Conservation (phyloP, 2,113 vertebrate species). For the Phalacrocorax brasilianus region DNA sequence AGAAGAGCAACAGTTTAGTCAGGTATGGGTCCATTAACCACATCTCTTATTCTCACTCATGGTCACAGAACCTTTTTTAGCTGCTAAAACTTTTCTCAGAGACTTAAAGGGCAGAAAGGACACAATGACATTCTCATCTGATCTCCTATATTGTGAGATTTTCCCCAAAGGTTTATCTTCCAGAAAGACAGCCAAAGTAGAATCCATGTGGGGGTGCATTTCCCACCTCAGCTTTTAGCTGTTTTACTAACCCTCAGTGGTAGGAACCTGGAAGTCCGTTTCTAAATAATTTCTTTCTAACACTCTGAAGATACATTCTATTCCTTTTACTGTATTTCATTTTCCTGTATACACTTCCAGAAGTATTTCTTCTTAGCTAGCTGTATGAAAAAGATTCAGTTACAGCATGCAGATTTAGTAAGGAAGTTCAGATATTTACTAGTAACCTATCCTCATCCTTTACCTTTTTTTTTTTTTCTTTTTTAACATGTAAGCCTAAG, state of each 20-base stretch:
- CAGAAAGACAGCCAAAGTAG: background rate
- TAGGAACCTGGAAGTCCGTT: background rate
- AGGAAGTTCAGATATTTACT: background rate
- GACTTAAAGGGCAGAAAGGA: background rate
- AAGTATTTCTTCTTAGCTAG: background rate
- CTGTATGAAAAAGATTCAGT: background rate
- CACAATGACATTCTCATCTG: background rate
- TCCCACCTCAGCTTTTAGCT: background rate
- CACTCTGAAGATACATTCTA: background rate
- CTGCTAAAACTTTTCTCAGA: background rate
- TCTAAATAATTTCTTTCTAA: background rate
- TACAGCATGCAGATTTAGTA: background rate
- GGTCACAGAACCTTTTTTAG: background rate
- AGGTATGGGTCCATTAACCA: background rate
- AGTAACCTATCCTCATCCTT: background rate
- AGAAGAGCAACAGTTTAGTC: background rate
- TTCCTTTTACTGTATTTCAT: background rate
- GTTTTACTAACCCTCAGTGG: background rate
- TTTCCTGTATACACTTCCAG: background rate
- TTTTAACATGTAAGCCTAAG: background rate
- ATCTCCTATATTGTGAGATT: background rate
- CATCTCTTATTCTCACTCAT: background rate
- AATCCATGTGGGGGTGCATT: background rate
- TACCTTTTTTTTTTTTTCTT: too few species aligned
- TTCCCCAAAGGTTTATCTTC: background rate